A percentile compares a stretch with the other conserved stretches of the same genome.
phyloP scores from a whole-genome alignment of 2,113 vertebrate genomes.

The Sporophila hypoxantha region DNA sequence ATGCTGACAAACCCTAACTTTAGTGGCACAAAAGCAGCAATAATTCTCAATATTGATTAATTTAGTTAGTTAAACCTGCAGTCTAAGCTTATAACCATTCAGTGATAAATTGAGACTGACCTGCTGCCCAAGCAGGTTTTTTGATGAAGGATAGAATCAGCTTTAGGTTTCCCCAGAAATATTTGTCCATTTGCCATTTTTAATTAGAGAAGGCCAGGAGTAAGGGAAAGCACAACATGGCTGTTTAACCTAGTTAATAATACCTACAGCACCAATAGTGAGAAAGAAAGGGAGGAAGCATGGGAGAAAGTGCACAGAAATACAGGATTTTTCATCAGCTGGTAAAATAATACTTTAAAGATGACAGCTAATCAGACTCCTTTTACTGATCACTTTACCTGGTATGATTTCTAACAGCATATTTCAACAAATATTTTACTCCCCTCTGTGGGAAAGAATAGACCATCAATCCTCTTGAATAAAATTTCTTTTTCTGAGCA shows the following conservation, averaged over 20 bases:
- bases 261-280: background rate
- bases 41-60: conserved; percentile 66
- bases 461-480: conserved; percentile 22
- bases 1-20: conserved; percentile 55
- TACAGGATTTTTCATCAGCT: background rate
- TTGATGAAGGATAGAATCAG: conserved; percentile 56
- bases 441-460: conserved; percentile 16
- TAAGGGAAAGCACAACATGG: conserved; percentile 48
- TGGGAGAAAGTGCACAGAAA: background rate
- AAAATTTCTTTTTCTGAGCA: conserved; percentile 14
- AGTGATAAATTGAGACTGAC: conserved; percentile 59
- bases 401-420: conserved; percentile 33
- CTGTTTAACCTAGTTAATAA: conserved; percentile 43
- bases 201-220: conserved; percentile 49
- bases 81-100: conserved; percentile 58
- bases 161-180: conserved; percentile 44
- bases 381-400: conserved; percentile 36
- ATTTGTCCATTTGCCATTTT: conserved; percentile 53
- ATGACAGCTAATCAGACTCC: conserved; percentile 29
- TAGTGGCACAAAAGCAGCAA: conserved; percentile 55
- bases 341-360: conserved; percentile 26
- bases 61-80: conserved; percentile 67
- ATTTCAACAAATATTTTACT: conserved; percentile 50
- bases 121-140: conserved; percentile 59
- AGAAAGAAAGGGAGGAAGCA: background rate